Conservation (phyloP, 2,888 invertebrate genomes). For the Odontothrips loti region DNA sequence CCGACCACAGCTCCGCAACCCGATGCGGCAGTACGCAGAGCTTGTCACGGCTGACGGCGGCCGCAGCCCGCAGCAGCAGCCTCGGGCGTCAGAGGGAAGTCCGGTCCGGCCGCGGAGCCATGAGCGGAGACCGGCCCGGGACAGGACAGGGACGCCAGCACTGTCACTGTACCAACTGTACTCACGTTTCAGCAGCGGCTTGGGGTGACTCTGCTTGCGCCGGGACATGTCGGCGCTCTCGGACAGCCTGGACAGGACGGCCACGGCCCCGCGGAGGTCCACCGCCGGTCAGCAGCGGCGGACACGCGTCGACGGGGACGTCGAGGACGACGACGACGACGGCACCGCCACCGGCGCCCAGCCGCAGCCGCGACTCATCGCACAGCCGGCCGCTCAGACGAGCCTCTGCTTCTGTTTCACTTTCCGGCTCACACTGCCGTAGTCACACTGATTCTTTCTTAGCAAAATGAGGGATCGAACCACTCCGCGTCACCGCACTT, state of each 20-base stretch:
- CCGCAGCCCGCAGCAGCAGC: too few relatives aligned
- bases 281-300: background rate
- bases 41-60: too few relatives aligned
- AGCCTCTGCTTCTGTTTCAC: too few relatives aligned
- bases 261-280: background rate
- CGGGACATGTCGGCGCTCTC: background rate
- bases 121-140: too few relatives aligned
- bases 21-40: too few relatives aligned
- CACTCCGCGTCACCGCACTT: too few relatives aligned
- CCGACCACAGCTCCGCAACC: too few relatives aligned
- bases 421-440: background rate
- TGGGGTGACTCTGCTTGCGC: constrained; percentile 12
- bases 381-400: background rate
- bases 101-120: too few relatives aligned
- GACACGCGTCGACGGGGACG: background rate
- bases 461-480: too few relatives aligned
- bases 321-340: background rate
- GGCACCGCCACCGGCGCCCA: background rate
- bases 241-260: background rate
- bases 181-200: constrained; percentile 16
- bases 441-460: background rate
- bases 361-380: background rate
- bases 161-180: background rate
- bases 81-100: too few relatives aligned
- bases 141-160: too few relatives aligned